Evolutionary conservation across 2,888 invertebrate genomes (phyloP), one percentile per base, ranked within the genome.

Genomic region (Podotricha telesiphe): DNA sequence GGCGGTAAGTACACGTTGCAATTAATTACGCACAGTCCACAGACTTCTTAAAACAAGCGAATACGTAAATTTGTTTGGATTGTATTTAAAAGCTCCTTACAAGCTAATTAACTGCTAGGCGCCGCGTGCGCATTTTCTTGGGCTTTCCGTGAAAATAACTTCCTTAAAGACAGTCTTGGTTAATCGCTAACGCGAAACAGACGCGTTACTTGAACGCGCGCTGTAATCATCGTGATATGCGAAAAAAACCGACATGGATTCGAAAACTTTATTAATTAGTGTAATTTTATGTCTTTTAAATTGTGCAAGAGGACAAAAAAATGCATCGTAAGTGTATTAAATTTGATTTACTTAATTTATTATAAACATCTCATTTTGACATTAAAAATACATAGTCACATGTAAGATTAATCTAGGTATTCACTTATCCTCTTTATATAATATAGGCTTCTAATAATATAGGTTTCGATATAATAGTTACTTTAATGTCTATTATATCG

Each of bases 151-250:
- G 71, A 79, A 75, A 82, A 80, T 78, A 76, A 78, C 78, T 73
- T 82, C 79, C 75, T 76, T 74, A 78, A 79, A 78, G 83, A 83
- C 87, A 92, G 91, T 91, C 81, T 81, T 82, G 75, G 83, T 81
- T 82, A 80, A 84, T 78, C 84, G 77, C 84, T 84, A 85, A 81
- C 84, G 86, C 86, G 83, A 81, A 81, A 79, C 86, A 83, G 86
- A 86, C 91, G 85, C 81, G 73, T 82, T 78, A 82, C 56, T 42
- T 34, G 28, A 50, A 53, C 69, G 71, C 68, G 74, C 71, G 71
- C 63, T 58, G 65, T 48, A 37, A 53, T 73, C 79, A 78, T 79
- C 79, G 78, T 79, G 82, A 79, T 80, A 85, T 88, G 87, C 82
- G 79, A 81, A 78, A 77, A 28, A 78, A 79, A 77, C 77, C 80